Evolutionary conservation across 2,113 vertebrate genomes (phyloP).

Genomic region (Gobius niger): DNA sequence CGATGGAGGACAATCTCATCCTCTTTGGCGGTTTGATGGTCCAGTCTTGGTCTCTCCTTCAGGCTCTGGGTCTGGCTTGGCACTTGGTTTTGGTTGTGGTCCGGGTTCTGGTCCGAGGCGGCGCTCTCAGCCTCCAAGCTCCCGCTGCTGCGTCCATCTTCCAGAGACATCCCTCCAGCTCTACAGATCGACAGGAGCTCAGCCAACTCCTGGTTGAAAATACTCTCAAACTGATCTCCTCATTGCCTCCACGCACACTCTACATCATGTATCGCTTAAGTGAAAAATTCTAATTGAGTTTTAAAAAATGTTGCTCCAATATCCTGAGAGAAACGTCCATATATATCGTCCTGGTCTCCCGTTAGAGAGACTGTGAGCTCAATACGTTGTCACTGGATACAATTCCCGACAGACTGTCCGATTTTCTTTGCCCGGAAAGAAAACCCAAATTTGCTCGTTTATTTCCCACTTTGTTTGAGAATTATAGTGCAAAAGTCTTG

Average conservation of each 20-base stretch:
- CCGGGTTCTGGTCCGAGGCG: constrained; percentile 27
- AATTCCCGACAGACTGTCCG: constrained; percentile 35
- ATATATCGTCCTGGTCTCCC: constrained; percentile 32
- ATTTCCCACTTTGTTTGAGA: constrained; percentile 16
- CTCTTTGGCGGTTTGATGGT: background rate
- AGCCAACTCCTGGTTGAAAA: constrained; percentile 2
- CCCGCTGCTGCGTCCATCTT: constrained; percentile 55
- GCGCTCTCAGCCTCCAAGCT: constrained; percentile 37
- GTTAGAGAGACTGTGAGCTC: constrained; percentile 46
- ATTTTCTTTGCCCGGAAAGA: constrained; percentile 2
- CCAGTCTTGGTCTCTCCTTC: background rate
- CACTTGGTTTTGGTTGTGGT: constrained; percentile 13
- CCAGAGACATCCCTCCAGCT: constrained; percentile 67
- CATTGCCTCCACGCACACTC: background rate
- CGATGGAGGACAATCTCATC: constrained; percentile 73
- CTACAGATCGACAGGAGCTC: constrained; percentile 4
- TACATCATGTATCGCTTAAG: constrained; percentile 32
- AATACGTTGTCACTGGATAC: constrained; percentile 50
- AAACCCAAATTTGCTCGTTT: background rate
- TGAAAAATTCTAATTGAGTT: background rate
- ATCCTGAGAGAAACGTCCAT: constrained; percentile 29
- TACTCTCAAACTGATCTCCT: constrained; percentile 24
- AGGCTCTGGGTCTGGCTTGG: constrained; percentile 30
- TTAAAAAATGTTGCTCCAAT: background rate
- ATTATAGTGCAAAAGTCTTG: constrained; percentile 17